phyloP scores from a whole-genome alignment of 2,113 vertebrate genomes.

The Crotalus tigris region DNA sequence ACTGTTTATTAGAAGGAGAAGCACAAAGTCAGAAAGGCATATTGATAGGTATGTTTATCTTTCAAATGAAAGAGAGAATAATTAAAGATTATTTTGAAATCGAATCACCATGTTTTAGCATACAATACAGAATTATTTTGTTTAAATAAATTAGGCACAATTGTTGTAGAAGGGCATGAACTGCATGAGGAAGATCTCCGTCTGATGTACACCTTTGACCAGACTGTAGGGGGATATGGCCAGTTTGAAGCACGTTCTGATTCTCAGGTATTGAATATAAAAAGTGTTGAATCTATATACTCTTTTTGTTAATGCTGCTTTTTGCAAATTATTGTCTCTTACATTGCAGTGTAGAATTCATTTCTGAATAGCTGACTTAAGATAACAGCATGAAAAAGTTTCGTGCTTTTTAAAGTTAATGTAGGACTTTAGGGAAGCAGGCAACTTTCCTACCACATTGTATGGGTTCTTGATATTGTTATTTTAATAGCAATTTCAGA shows the following conservation, averaged over 20 bases:
- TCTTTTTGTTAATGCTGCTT: not conserved
- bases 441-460: not conserved
- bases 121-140: not conserved
- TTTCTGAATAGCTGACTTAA: not conserved
- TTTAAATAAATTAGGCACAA: conserved; percentile 72
- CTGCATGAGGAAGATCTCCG: conserved; percentile 89
- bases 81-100: not conserved
- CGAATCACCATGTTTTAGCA: not conserved
- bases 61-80: not conserved
- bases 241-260: conserved; percentile 95
- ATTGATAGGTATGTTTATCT: not conserved
- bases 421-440: not conserved
- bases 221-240: conserved; percentile 68
- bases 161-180: conserved; percentile 87
- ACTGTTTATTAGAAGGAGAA: not conserved
- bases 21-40: not conserved
- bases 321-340: not conserved
- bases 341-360: not conserved
- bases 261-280: conserved; percentile 77
- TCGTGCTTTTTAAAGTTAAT: not conserved
- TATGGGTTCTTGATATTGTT: not conserved
- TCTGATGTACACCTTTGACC: conserved; percentile 88
- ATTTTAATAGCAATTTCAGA: not conserved
- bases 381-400: not conserved
- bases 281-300: not conserved